Conservation (phyloP, 1,140 invertebrate genomes). For the Drosophila littoralis region DNA sequence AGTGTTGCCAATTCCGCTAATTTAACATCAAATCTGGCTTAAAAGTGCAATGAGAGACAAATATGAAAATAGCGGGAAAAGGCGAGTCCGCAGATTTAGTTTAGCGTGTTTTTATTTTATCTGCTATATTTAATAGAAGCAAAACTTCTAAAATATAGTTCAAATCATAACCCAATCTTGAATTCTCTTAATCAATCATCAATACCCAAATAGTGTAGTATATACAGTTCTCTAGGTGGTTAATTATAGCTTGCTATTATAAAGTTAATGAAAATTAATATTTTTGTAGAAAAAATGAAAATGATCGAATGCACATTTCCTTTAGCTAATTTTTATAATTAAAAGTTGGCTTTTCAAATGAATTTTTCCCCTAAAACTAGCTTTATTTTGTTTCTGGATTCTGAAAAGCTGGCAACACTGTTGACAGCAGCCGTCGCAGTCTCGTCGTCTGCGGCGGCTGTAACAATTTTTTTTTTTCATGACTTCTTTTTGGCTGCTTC, state of each 20-base stretch:
- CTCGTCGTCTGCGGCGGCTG: slow-evolving; percentile 73
- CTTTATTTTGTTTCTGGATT: neutral
- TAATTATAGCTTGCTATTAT: too few species aligned
- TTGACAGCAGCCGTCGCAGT: slow-evolving; percentile 48
- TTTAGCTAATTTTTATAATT: neutral
- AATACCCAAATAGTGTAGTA: too few species aligned
- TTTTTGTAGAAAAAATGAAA: too few species aligned
- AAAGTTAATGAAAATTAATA: too few species aligned
- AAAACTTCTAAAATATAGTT: too few species aligned
- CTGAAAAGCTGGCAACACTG: neutral
- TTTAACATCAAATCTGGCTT: neutral
- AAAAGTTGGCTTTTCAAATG: neutral
- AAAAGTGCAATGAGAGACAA: neutral
- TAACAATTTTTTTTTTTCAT: slow-evolving; percentile 66
- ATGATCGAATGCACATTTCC: too few species aligned
- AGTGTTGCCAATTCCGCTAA: slow-evolving; percentile 5
- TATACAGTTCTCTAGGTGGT: too few species aligned
- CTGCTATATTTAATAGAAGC: too few species aligned
- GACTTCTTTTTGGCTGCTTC: slow-evolving; percentile 56
- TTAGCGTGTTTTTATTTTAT: neutral
- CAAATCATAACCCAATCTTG: too few species aligned
- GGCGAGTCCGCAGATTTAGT: too few species aligned
- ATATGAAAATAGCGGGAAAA: too few species aligned
- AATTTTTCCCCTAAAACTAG: neutral
- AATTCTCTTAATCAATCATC: too few species aligned